A percentile compares a stretch with the other conserved stretches of the same genome.
These are phyloP conservation scores for Sebastes kiyomatsui DNA, from an alignment of 2,797 vertebrate species.

Conservation along the genomic window DNA sequence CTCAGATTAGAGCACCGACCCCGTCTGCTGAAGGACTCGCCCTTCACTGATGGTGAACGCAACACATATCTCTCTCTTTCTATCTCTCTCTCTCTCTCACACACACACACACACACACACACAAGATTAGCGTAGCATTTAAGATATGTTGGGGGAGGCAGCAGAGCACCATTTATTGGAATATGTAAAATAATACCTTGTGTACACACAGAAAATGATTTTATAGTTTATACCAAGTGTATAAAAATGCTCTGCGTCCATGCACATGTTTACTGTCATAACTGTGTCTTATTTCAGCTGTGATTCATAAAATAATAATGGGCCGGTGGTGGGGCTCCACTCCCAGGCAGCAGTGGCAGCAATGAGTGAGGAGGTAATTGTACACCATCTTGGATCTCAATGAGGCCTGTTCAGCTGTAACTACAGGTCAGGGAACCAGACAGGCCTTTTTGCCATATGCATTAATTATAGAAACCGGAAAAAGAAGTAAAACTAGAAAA, in stretches of 20 bases:
- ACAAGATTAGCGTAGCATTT: not conserved
- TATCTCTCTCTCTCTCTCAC: not conserved
- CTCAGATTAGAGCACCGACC: constrained; percentile 74
- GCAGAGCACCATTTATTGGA: constrained; percentile 1
- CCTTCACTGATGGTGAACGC: constrained; percentile 26
- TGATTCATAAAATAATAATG: not conserved
- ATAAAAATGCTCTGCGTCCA: not conserved
- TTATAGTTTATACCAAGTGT: not conserved
- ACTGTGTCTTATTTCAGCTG: not conserved
- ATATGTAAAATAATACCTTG: not conserved
- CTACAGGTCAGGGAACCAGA: not conserved
- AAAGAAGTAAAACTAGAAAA: not conserved
- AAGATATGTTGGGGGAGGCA: constrained; percentile 15
- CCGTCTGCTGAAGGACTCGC: constrained; percentile 62
- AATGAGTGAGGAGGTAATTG: not conserved
- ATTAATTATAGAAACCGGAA: not conserved
- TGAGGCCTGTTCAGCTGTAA: not conserved
- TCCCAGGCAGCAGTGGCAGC: not conserved
- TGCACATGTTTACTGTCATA: not conserved
- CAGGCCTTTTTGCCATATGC: not conserved
- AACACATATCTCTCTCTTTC: not conserved
- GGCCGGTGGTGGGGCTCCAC: not conserved
- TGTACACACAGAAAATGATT: not conserved
- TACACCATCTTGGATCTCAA: not conserved
- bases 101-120: not conserved